Base-by-base conservation (phyloP, 2,113 vertebrate species). In the Nymphicus hollandicus region DNA sequence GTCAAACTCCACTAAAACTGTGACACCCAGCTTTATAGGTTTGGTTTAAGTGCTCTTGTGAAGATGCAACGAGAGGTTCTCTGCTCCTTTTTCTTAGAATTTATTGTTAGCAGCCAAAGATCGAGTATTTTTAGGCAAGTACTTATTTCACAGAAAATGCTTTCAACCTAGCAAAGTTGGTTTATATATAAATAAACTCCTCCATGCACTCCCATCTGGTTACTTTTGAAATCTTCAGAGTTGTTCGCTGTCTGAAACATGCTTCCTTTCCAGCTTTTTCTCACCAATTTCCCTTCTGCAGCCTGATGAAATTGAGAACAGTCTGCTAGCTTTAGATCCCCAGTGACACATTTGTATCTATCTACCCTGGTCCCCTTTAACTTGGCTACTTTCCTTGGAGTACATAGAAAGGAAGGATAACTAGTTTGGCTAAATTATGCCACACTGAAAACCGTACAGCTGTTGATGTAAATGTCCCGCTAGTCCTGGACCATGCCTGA, bases 121-220 rank as follows among this genome's bases (percentile, higher is more conserved):
- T 46, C 4, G 60, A 64, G 66, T 91, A 88, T 91, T 95, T 95
- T 88, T 94, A 90, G 79, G 33, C 33, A 3, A 83, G 55, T 81
- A 78, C 71, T 87, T 86, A 50, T 27, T 93, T 89, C 28, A 73
- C 44, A 73, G 80, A 80, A 83, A 72, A 83, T 55, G 29, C 58
- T 86, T 96, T 93, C 55, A 91, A 77, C 79, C 79, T 86, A 90
- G 47, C 55, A 68, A 60, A 93, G 64, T 60, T 88, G 69, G 7
- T 83, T 95, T 97, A 60, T 94, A 83, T 66, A 78, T 88, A 88
- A 53, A 78, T 88, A 91, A 91, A 77, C 46, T 91, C 44, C 29
- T 81, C 69, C 55, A 33, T 78, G 50, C 3, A 0, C 70, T 88
- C 60, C 91, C 88, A 95, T 94, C 95, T 96, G 72, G 72, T 80